Conservation (phyloP, 2,113 vertebrate genomes). For the Telmatochromis sp. region DNA sequence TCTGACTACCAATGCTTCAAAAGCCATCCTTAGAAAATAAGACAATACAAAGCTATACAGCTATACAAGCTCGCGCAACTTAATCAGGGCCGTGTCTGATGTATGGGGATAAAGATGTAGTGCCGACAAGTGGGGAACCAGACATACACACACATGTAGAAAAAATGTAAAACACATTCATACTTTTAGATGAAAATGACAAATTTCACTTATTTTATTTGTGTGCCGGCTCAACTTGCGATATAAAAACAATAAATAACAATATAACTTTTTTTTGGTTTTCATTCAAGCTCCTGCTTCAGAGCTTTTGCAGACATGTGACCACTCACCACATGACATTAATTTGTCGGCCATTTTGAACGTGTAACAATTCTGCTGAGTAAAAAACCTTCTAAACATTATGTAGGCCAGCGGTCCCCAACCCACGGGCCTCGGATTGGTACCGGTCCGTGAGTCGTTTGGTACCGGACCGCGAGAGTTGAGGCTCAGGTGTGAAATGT, state of each 20-base stretch:
- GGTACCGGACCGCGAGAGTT: too few relatives aligned
- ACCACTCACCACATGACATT: not conserved
- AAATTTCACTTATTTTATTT: not conserved
- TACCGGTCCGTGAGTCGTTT: fast-evolving
- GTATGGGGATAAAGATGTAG: not conserved
- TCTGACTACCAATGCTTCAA: not conserved
- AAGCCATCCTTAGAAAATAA: not conserved
- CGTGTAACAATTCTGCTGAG: not conserved
- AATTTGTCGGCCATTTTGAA: not conserved
- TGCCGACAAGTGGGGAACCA: not conserved
- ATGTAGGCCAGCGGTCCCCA: not conserved
- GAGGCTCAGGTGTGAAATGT: too few relatives aligned
- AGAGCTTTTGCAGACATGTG: not conserved
- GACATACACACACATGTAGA: not conserved
- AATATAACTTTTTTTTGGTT: not conserved
- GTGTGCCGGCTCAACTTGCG: not conserved
- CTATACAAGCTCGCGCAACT: fast-evolving
- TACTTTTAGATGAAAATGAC: not conserved
- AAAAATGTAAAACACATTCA: not conserved
- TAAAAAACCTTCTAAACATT: not conserved
- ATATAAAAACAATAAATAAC: not conserved
- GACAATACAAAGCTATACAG: not conserved
- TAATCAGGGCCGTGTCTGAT: not conserved
- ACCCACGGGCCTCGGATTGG: fast-evolving
- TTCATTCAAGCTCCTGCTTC: not conserved